Percentiles rank a stretch among this genome's conserved stretches.
Conservation (phyloP, 2,797 vertebrate species). For the Champsocephalus esox region DNA sequence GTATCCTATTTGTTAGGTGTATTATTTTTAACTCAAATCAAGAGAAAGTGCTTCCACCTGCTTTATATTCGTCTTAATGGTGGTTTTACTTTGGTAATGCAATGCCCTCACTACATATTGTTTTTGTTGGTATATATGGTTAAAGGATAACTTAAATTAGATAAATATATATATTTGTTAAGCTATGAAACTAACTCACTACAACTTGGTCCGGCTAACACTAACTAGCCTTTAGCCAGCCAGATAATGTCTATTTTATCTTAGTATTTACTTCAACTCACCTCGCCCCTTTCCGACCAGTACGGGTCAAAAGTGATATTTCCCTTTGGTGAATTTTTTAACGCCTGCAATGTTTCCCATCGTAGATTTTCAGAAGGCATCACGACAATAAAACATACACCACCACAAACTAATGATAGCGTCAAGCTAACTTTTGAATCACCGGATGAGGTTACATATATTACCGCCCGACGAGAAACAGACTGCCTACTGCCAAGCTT, state of each 20-base stretch:
- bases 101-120: accelerated
- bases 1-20: too few relatives aligned
- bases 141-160: accelerated
- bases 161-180: accelerated
- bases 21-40: not conserved
- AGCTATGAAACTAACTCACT: not conserved
- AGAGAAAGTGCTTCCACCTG: not conserved
- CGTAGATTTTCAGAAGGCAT: slow-evolving; percentile 77
- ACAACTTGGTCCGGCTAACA: not conserved
- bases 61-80: too few relatives aligned
- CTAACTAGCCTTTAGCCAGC: not conserved
- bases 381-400: not conserved
- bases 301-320: slow-evolving; percentile 73
- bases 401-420: not conserved
- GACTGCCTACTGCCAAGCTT: accelerated
- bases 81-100: not conserved
- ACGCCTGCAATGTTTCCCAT: slow-evolving; percentile 81
- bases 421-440: not conserved
- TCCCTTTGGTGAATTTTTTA: slow-evolving; percentile 83
- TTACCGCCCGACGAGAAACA: slow-evolving; percentile 49
- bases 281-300: slow-evolving; percentile 82
- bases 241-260: not conserved
- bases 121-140: accelerated
- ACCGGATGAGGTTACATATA: slow-evolving; percentile 14
- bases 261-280: slow-evolving; percentile 42